phyloP scores from a whole-genome alignment of 2,888 invertebrate genomes.

The Dasypolia templi region DNA sequence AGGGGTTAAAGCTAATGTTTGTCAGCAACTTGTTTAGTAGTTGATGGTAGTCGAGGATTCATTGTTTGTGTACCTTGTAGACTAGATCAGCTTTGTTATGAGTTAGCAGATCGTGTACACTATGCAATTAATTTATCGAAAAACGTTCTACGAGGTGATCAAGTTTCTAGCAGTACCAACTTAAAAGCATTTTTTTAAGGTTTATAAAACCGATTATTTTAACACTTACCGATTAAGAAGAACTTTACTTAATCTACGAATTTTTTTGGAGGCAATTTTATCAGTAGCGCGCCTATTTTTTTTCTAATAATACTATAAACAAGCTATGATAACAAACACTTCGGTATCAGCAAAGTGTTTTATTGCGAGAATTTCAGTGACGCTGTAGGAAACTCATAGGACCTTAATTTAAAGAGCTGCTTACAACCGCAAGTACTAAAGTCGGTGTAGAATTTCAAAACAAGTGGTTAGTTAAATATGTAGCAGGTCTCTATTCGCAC shows the following conservation, averaged over 20 bases:
- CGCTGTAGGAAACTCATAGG: neutral
- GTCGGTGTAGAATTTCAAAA: constrained; percentile 13
- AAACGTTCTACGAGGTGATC: neutral
- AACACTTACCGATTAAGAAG: neutral
- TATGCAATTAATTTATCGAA: neutral
- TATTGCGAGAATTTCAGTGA: neutral
- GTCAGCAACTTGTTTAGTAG: neutral
- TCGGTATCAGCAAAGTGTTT: neutral
- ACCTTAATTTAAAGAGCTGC: constrained; percentile 28
- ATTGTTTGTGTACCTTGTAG: neutral
- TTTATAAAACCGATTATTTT: neutral
- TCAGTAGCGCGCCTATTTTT: neutral
- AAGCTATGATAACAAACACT: neutral
- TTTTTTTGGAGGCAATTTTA: neutral
- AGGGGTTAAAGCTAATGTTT: neutral
- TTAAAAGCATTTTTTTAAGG: neutral
- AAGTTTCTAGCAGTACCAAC: neutral
- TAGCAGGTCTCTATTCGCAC: constrained; percentile 10
- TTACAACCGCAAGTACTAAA: constrained; percentile 35
- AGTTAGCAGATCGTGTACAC: neutral
- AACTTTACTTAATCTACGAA: neutral
- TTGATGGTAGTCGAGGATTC: neutral
- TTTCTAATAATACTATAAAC: neutral
- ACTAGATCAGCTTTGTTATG: neutral
- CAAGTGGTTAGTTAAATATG: constrained; percentile 40